These are phyloP conservation scores for Lepidurus packardi DNA, from an alignment of 1,140 invertebrate species.

Conservation along the genomic window DNA sequence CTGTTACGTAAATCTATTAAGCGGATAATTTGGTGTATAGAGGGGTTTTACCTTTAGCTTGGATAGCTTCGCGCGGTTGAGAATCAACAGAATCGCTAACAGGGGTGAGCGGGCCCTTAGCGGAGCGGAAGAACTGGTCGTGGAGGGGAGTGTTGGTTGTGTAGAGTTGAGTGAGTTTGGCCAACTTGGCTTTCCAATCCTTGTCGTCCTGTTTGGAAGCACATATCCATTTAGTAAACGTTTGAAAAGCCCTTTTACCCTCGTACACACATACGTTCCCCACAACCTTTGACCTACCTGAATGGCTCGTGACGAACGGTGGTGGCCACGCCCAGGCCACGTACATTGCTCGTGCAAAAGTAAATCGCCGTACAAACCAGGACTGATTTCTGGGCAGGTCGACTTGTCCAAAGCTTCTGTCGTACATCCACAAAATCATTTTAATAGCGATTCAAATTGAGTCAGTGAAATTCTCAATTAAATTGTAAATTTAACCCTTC, in stretches of 20 bases:
- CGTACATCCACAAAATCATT: too few relatives aligned
- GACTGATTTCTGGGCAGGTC: not conserved
- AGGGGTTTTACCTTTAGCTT: not conserved
- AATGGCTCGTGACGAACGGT: conserved; percentile 6
- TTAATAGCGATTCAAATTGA: too few relatives aligned
- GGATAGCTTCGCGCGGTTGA: not conserved
- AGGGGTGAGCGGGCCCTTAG: not conserved
- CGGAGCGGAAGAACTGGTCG: not conserved
- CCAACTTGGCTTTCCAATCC: conserved; percentile 18
- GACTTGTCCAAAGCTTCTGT: not conserved
- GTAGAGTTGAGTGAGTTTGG: not conserved
- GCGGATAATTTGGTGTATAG: too few relatives aligned
- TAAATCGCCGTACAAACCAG: not conserved
- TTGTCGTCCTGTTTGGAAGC: not conserved
- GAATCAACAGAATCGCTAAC: not conserved
- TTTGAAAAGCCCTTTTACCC: too few relatives aligned
- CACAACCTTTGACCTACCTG: not conserved
- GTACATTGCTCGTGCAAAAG: not conserved
- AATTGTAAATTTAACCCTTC: too few relatives aligned
- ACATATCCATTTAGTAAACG: not conserved
- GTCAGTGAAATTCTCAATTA: too few relatives aligned
- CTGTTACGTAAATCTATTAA: too few relatives aligned
- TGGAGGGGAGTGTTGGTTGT: not conserved
- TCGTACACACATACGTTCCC: not conserved
- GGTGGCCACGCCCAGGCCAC: not conserved